phyloP scores from a whole-genome alignment of 2,797 vertebrate genomes.

The Mormyrops attenuatus region DNA sequence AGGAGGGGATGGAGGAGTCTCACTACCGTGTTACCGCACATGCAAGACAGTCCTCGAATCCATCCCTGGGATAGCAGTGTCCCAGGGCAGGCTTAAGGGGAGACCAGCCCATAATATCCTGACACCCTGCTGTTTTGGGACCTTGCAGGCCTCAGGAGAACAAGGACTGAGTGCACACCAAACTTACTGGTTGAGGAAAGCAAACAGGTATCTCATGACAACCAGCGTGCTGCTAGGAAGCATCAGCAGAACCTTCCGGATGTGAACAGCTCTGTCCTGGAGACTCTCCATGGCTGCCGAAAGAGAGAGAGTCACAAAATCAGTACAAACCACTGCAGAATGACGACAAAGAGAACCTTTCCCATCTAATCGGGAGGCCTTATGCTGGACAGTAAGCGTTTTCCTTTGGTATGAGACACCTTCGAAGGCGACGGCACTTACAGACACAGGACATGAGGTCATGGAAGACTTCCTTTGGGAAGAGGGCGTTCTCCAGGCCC shows the following conservation, averaged over 20 bases:
- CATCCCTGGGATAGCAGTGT: neutral
- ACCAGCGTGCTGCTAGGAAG: conserved; percentile 82
- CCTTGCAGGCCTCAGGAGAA: neutral
- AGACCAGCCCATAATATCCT: neutral
- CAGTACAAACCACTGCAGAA: conserved; percentile 10
- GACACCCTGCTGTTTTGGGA: neutral
- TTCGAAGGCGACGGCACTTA: conserved; percentile 61
- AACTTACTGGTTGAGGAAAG: conserved; percentile 95
- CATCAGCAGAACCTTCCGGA: conserved; percentile 80
- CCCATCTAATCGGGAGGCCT: neutral
- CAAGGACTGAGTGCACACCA: neutral
- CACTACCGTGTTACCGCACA: neutral
- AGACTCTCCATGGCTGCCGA: conserved; percentile 87
- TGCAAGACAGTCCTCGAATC: neutral
- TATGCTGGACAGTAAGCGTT: neutral
- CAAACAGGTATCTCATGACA: conserved; percentile 97
- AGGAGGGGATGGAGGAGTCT: neutral
- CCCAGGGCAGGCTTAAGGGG: neutral
- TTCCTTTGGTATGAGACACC: neutral
- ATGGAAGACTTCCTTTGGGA: conserved; percentile 96
- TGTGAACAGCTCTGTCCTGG: conserved; percentile 83
- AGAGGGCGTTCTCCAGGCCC: conserved; percentile 86
- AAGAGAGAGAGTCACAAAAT: conserved; percentile 11
- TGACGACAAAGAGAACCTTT: neutral
- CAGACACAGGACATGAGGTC: conserved; percentile 94